Evolutionary conservation across 2,113 vertebrate species (phyloP).

Genomic region (Neofelis nebulosa): DNA sequence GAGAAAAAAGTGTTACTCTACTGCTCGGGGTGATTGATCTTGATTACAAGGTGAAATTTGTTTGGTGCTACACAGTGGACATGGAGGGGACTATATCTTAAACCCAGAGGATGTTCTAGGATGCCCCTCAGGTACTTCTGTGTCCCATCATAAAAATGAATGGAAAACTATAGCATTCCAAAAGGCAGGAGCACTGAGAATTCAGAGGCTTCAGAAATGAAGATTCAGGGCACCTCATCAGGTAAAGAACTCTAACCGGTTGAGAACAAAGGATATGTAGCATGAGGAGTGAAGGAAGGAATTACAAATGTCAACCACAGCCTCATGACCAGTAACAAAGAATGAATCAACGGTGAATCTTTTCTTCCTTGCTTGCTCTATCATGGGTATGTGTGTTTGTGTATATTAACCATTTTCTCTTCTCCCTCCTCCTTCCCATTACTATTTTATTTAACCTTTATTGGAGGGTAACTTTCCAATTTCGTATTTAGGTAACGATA

Average conservation of each 20-base stretch:
- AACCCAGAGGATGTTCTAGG: neutral
- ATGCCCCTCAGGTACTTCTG: neutral
- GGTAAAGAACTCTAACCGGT: neutral
- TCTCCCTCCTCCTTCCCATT: neutral
- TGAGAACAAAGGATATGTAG: neutral
- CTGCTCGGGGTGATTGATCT: neutral
- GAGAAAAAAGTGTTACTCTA: neutral
- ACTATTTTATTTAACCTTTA: neutral
- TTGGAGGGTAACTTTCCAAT: neutral
- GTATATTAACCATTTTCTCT: neutral
- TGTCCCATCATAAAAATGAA: neutral
- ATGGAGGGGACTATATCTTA: neutral
- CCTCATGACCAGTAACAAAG: neutral
- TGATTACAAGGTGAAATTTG: neutral
- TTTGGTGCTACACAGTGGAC: neutral
- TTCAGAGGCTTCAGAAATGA: neutral
- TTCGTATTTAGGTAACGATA: neutral
- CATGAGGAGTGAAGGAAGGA: neutral
- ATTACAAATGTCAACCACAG: neutral
- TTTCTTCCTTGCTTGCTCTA: neutral
- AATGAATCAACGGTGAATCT: neutral
- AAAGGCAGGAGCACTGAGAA: neutral
- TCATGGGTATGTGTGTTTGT: neutral
- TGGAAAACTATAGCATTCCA: neutral
- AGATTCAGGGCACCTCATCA: neutral